phyloP scores from a whole-genome alignment of 1,140 invertebrate species.

The Cyclina sinensis region DNA sequence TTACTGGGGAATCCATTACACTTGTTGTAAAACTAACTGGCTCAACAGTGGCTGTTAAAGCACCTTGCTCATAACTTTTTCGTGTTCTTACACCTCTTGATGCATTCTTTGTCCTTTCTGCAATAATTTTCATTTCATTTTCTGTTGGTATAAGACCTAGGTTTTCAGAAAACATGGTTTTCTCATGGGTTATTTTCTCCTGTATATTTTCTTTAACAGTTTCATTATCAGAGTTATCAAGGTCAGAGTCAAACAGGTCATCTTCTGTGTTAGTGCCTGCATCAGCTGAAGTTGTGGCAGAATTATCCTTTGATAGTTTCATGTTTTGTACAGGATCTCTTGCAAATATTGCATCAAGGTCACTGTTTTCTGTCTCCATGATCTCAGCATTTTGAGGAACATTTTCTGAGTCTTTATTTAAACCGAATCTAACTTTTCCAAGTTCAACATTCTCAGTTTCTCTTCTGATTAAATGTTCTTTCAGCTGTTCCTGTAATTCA shows the following conservation, averaged over 20 bases:
- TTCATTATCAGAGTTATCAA: neutral
- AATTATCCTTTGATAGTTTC: neutral
- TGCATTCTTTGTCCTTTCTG: conserved; percentile 14
- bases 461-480: conserved; percentile 2
- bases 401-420: neutral
- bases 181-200: conserved; percentile 38
- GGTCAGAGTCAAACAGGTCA: neutral
- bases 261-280: neutral
- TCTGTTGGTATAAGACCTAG: conserved; percentile 62
- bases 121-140: conserved; percentile 32
- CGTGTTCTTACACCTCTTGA: conserved; percentile 46
- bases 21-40: neutral
- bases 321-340: neutral
- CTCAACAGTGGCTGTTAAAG: neutral
- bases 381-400: neutral
- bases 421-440: neutral
- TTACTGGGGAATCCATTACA: neutral
- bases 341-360: neutral
- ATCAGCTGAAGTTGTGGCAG: neutral
- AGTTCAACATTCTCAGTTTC: neutral
- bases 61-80: conserved; percentile 37
- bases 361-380: neutral
- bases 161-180: conserved; percentile 62
- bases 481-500: conserved; percentile 2
- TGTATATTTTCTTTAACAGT: neutral